A percentile compares a stretch with the other conserved stretches of the same genome.
Evolutionary conservation across 2,797 vertebrate species (phyloP).

Genomic region (Chaetophractus vellerosus): DNA sequence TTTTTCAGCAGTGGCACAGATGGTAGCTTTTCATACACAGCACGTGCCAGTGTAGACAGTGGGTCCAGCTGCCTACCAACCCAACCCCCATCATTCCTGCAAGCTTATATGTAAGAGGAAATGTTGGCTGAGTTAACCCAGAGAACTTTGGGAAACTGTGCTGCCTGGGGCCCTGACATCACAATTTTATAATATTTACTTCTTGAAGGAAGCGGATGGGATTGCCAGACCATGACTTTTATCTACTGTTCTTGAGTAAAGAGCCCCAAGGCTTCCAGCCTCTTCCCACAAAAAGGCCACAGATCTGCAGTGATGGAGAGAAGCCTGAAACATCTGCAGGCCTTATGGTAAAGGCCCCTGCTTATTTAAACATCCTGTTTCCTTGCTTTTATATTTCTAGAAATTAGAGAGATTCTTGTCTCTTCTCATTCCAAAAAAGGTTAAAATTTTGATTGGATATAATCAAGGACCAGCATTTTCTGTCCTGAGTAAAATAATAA

Average conservation of each 20-base stretch:
- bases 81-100: background rate
- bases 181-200: conserved; percentile 55
- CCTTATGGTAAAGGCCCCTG: conserved; percentile 23
- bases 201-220: conserved; percentile 64
- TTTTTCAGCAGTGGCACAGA: conserved; percentile 72
- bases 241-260: conserved; percentile 46
- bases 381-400: conserved; percentile 61
- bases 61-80: conserved; percentile 6
- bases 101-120: conserved; percentile 35
- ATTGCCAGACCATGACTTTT: conserved; percentile 52
- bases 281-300: background rate
- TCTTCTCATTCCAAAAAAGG: conserved; percentile 9
- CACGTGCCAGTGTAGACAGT: background rate
- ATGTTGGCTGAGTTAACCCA: conserved; percentile 60
- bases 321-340: conserved; percentile 17
- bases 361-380: conserved; percentile 63
- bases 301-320: conserved; percentile 2
- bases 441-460: conserved; percentile 35
- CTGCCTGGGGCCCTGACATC: background rate
- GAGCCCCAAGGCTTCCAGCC: conserved; percentile 36
- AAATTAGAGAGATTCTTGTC: conserved; percentile 68
- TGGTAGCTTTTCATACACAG: conserved; percentile 64
- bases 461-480: background rate
- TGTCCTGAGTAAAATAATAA: background rate
- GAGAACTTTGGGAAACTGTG: background rate